A percentile compares a stretch with the other conserved stretches of the same genome.
Conservation (phyloP, 1,140 invertebrate genomes). For the Stenopsyche tienmushanensis region DNA sequence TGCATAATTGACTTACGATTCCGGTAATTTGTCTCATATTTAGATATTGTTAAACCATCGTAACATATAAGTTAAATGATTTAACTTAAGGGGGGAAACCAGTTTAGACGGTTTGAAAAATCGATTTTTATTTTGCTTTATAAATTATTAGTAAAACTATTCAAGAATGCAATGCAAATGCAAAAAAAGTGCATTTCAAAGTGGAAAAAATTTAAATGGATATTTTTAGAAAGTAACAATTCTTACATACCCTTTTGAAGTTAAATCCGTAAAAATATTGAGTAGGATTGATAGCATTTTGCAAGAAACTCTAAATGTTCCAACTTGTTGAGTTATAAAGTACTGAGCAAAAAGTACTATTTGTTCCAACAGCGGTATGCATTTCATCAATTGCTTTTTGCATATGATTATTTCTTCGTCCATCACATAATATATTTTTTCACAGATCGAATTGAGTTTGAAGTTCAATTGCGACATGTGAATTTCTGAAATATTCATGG, state of each 20-base stretch:
- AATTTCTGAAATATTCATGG: slow-evolving; percentile 58
- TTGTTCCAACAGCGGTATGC: slow-evolving; percentile 76
- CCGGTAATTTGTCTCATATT: too few relatives aligned
- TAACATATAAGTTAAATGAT: too few relatives aligned
- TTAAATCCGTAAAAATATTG: slow-evolving; percentile 81
- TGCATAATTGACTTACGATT: too few relatives aligned
- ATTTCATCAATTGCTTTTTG: slow-evolving; percentile 45
- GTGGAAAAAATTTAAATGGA: too few relatives aligned
- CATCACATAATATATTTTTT: slow-evolving; percentile 11
- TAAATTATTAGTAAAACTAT: too few relatives aligned
- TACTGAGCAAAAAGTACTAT: slow-evolving; percentile 73
- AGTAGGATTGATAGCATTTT: slow-evolving; percentile 84
- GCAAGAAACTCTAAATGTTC: slow-evolving; percentile 71
- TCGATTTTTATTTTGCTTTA: too few relatives aligned
- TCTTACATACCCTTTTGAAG: slow-evolving; percentile 69
- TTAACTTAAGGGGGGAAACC: too few relatives aligned
- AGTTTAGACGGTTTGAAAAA: too few relatives aligned
- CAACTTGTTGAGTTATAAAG: slow-evolving; percentile 74
- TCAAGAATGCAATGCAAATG: too few relatives aligned
- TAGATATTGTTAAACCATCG: too few relatives aligned
- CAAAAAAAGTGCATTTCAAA: not conserved
- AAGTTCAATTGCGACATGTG: slow-evolving; percentile 51
- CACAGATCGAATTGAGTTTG: slow-evolving; percentile 49
- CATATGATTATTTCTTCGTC: slow-evolving; percentile 24
- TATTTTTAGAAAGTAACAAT: too few relatives aligned